Conservation (phyloP, 2,888 invertebrate species). For the Tenthredo notha region DNA sequence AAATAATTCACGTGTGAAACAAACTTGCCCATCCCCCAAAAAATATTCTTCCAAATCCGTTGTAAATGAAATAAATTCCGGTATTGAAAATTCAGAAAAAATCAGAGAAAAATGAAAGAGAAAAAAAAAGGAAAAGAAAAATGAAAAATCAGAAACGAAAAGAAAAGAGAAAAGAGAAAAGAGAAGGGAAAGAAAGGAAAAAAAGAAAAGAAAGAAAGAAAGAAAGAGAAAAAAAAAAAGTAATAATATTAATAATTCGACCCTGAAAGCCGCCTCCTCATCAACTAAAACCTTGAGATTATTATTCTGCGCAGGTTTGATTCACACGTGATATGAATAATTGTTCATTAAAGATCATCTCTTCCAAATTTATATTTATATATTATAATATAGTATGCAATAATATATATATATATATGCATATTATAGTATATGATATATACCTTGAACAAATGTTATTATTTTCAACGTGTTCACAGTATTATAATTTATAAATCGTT, state of each 20-base stretch:
- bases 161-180: neutral
- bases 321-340: slow-evolving; percentile 58
- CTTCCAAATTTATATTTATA: neutral
- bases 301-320: slow-evolving; percentile 61
- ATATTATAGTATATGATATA: too few species aligned
- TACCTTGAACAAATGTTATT: too few species aligned
- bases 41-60: neutral
- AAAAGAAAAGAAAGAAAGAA: neutral
- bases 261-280: slow-evolving; percentile 58
- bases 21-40: slow-evolving; percentile 60
- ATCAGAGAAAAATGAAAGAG: neutral
- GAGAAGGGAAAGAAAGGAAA: neutral
- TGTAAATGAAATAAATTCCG: slow-evolving; percentile 30
- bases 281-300: slow-evolving; percentile 60
- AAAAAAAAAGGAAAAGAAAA: neutral
- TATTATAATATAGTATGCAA: neutral
- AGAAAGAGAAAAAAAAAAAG: neutral
- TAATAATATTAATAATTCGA: neutral
- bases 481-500: too few species aligned
- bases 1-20: slow-evolving; percentile 64
- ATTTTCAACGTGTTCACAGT: too few species aligned
- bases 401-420: too few species aligned
- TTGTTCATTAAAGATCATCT: neutral
- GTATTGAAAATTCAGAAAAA: neutral
- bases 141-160: neutral